Evolutionary conservation across 2,797 vertebrate genomes (phyloP).

Genomic region (Anabacerthia variegaticeps): DNA sequence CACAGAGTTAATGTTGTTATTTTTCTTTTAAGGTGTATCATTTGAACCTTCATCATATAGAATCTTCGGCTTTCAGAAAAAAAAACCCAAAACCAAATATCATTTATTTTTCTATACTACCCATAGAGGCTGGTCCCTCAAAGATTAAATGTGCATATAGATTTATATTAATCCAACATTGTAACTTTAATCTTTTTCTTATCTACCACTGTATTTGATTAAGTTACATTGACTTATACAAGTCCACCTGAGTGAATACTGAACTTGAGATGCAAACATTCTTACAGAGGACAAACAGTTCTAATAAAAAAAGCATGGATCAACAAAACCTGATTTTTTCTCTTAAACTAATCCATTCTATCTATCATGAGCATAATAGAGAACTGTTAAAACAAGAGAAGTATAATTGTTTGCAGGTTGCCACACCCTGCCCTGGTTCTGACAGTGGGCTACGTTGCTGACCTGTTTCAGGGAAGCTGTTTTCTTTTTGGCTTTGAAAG

Average conservation of each 20-base stretch:
- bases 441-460: background rate
- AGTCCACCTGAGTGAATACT: background rate
- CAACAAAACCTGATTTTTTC: background rate
- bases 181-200: background rate
- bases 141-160: background rate
- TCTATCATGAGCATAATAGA: background rate
- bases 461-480: background rate
- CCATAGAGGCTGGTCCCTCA: background rate
- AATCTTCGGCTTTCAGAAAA: background rate
- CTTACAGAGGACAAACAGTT: background rate
- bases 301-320: background rate
- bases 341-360: background rate
- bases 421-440: background rate
- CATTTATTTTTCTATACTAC: background rate
- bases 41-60: background rate
- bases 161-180: background rate
- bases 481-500: background rate
- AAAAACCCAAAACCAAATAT: background rate
- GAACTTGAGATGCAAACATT: background rate
- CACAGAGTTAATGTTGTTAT: background rate
- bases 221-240: background rate
- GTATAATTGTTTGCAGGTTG: background rate
- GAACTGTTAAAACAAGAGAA: background rate
- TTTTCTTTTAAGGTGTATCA: constrained; percentile 37
- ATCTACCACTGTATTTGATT: background rate